A percentile compares a stretch with the other conserved stretches of the same genome.
phyloP scores from a whole-genome alignment of 2,797 vertebrate genomes.

The Paratrypauchen microcephalus region DNA sequence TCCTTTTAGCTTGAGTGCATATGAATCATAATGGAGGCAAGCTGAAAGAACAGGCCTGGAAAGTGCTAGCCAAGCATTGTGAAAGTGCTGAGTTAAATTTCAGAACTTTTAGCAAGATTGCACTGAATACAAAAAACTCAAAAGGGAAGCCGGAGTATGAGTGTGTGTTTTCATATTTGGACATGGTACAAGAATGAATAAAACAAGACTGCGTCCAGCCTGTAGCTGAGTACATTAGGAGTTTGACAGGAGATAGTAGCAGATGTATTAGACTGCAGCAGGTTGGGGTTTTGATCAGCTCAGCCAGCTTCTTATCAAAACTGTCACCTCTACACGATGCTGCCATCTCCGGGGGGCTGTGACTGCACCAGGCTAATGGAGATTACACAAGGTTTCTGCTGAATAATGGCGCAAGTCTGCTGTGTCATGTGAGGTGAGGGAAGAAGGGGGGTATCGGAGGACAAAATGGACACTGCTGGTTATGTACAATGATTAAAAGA shows the following conservation, averaged over 20 bases:
- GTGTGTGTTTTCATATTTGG: slow-evolving; percentile 1
- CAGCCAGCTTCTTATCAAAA: slow-evolving; percentile 9
- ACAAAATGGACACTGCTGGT: neutral
- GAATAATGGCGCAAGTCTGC: neutral
- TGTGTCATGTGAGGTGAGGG: neutral
- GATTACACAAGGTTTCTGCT: neutral
- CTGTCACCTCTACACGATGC: neutral
- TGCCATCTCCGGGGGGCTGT: neutral
- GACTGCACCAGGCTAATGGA: slow-evolving; percentile 5
- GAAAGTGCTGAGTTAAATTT: slow-evolving; percentile 13
- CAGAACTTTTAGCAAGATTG: slow-evolving; percentile 9
- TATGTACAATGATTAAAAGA: neutral
- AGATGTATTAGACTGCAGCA: slow-evolving; percentile 1
- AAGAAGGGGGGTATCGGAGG: neutral
- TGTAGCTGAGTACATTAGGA: neutral
- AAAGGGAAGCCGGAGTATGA: neutral
- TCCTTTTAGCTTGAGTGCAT: slow-evolving; percentile 10
- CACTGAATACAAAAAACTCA: slow-evolving; percentile 5
- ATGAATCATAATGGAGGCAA: slow-evolving; percentile 3
- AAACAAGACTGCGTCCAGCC: neutral
- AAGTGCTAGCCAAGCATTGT: slow-evolving; percentile 13
- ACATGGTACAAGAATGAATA: slow-evolving; percentile 13
- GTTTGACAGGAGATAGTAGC: neutral
- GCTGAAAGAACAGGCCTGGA: neutral
- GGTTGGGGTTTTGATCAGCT: slow-evolving; percentile 2